Base-by-base conservation (phyloP, 2,888 invertebrate species). In the Saturnia pavonia region DNA sequence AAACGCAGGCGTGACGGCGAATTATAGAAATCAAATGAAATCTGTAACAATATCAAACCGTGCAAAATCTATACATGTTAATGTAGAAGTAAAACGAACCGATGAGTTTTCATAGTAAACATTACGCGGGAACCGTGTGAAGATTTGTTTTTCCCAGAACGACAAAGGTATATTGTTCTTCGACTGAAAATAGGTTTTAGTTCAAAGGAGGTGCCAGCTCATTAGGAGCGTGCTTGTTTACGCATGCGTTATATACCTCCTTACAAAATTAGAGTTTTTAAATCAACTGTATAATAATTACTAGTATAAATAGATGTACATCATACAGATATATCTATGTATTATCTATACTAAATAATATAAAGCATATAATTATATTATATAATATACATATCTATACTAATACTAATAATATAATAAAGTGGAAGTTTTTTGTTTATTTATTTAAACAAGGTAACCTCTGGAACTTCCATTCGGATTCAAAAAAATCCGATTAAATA, bases 111-210 rank as follows among this genome's bases (percentile, higher is more conserved):
- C 88, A 86, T 90, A 91, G 91, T 90, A 90, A 91, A 89, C 90
- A 89, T 19, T 14, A 14, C 71, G 71, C 66, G 73, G 76, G 72
- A 73, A 76, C 74, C 88, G 88, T 89, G 89, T 86, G 91, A 91
- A 89, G 84, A 85, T 85, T 84, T 82, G 85, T 83, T 83, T 87
- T 90, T 91, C 90, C 86, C 87, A 90, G 89, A 88, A 89, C 83
- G 81, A 88, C 88, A 88, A 88, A 89, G 87, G 84, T 83, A 86
- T 89, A 91, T 88, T 90, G 90, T 90, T 86, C 82, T 80, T 81
- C 77, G 79, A 79, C 89, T 87, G 86, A 89, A 85, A 86, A 90
- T 89, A 90, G 86, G 83, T 81, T 77, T 76, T 84, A 85, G 88
- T 88, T 90, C 89, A 89, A 88, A 91, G 90, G 85, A 77, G n/a